Percentiles rank a stretch among this genome's conserved stretches.
Evolutionary conservation across 2,888 invertebrate genomes (phyloP).

Genomic region (Polyploca ridens): DNA sequence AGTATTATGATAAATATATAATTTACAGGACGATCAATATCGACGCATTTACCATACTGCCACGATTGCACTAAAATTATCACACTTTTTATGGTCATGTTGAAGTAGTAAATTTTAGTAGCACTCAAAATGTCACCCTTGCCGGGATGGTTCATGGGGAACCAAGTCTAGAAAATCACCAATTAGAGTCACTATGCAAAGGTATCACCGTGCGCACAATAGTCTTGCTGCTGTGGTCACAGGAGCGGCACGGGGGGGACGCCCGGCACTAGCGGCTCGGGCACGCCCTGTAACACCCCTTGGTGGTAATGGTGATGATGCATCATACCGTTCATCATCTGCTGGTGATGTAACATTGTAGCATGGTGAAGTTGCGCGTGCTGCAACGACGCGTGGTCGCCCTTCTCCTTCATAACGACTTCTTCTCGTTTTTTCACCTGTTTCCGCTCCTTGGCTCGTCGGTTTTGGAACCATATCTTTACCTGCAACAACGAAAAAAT

Average conservation of each 20-base stretch:
- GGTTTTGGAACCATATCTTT: slow-evolving; percentile 95
- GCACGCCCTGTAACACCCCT: slow-evolving; percentile 79
- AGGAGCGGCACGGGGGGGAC: slow-evolving; percentile 79
- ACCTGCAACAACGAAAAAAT: slow-evolving; percentile 68
- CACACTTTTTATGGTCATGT: slow-evolving; percentile 56
- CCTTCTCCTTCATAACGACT: slow-evolving; percentile 85
- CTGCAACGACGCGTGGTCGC: slow-evolving; percentile 78
- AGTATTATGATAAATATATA: slow-evolving; percentile 44
- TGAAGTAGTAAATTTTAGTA: slow-evolving; percentile 36
- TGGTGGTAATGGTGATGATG: slow-evolving; percentile 82
- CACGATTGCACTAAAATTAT: slow-evolving; percentile 72
- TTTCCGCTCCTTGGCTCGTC: slow-evolving; percentile 96
- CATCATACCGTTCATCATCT: slow-evolving; percentile 83
- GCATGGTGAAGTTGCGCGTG: slow-evolving; percentile 82
- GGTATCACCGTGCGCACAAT: slow-evolving; percentile 60
- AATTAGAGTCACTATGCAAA: slow-evolving; percentile 44
- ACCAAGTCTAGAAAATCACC: slow-evolving; percentile 16
- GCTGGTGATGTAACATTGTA: slow-evolving; percentile 81
- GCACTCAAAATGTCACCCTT: slow-evolving; percentile 15
- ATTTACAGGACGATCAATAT: slow-evolving; percentile 27
- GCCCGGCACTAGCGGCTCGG: slow-evolving; percentile 76
- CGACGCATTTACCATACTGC: slow-evolving; percentile 47
- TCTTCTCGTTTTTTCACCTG: slow-evolving; percentile 94
- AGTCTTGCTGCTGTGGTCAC: slow-evolving; percentile 75
- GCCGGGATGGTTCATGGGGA: background rate